Evolutionary conservation across 1,140 invertebrate genomes (phyloP).

Genomic region (Diabrotica virgifera): DNA sequence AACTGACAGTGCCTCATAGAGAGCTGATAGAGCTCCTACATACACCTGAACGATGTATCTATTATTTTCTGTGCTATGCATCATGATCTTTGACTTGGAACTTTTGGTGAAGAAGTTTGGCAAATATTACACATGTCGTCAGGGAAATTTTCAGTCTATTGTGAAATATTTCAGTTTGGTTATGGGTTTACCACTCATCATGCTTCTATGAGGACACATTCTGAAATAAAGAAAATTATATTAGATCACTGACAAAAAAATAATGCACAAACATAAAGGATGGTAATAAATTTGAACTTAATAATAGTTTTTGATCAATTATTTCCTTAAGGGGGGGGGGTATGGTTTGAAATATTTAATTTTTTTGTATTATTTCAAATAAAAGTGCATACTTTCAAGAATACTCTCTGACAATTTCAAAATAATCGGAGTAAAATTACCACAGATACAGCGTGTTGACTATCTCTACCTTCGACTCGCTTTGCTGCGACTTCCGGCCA

Average conservation of each 20-base stretch:
- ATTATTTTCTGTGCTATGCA: slow-evolving; percentile 37
- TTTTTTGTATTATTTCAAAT: too few species aligned
- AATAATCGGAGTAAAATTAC: too few species aligned
- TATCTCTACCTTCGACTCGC: too few species aligned
- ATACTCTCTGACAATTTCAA: too few species aligned
- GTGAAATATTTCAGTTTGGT: neutral
- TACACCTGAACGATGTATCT: slow-evolving; percentile 75
- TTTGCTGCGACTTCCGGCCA: too few species aligned
- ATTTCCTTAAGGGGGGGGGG: too few species aligned
- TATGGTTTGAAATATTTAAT: too few species aligned
- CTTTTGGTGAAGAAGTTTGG: neutral
- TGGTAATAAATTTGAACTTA: too few species aligned
- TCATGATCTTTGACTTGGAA: slow-evolving; percentile 17
- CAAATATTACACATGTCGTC: too few species aligned
- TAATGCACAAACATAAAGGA: neutral
- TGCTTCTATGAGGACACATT: neutral
- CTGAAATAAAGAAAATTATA: slow-evolving; percentile 6
- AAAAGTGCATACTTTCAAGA: too few species aligned
- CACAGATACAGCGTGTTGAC: too few species aligned
- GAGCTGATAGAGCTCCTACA: slow-evolving; percentile 82
- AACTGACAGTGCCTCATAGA: slow-evolving; percentile 87
- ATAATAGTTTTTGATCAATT: too few species aligned
- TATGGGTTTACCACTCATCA: neutral
- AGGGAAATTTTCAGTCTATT: slow-evolving; percentile 6
- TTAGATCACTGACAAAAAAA: neutral